Percentiles rank a stretch among this genome's conserved stretches.
These are phyloP conservation scores for Polydesmus complanatus DNA, from an alignment of 2,888 invertebrate species.

Conservation along the genomic window DNA sequence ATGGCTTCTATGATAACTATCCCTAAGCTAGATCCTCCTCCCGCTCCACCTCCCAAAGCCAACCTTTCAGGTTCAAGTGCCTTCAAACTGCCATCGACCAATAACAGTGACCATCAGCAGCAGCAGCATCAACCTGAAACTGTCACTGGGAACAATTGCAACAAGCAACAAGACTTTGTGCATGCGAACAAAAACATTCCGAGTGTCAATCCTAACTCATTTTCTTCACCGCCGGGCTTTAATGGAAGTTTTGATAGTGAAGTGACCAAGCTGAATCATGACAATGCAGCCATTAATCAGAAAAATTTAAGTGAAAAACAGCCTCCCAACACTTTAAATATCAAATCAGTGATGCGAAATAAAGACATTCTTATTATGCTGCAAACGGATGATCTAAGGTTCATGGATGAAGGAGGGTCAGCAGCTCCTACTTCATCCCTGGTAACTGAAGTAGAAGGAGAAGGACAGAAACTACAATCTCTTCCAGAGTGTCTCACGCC, in stretches of 20 bases:
- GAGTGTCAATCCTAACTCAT: background rate
- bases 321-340: conserved; percentile 16
- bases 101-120: conserved; percentile 42
- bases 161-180: background rate
- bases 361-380: conserved; percentile 59
- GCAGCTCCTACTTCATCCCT: conserved; percentile 46
- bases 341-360: conserved; percentile 34
- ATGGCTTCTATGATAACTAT: conserved; percentile 14
- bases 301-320: background rate
- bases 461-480: conserved; percentile 24
- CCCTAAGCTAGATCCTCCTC: conserved; percentile 22
- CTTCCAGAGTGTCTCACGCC: background rate
- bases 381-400: conserved; percentile 73
- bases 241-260: background rate
- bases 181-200: background rate
- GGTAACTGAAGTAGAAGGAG: conserved; percentile 44
- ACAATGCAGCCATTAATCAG: conserved; percentile 35
- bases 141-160: background rate
- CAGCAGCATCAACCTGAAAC: background rate
- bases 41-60: conserved; percentile 13
- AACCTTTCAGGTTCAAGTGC: conserved; percentile 15
- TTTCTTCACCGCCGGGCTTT: too few species aligned
- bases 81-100: conserved; percentile 23
- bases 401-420: conserved; percentile 78
- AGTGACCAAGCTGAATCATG: conserved; percentile 30